Percentiles rank a stretch among this genome's conserved stretches.
These are phyloP conservation scores for Lordiphosa fenestrarum DNA, from an alignment of 2,888 invertebrate species.

Conservation along the genomic window DNA sequence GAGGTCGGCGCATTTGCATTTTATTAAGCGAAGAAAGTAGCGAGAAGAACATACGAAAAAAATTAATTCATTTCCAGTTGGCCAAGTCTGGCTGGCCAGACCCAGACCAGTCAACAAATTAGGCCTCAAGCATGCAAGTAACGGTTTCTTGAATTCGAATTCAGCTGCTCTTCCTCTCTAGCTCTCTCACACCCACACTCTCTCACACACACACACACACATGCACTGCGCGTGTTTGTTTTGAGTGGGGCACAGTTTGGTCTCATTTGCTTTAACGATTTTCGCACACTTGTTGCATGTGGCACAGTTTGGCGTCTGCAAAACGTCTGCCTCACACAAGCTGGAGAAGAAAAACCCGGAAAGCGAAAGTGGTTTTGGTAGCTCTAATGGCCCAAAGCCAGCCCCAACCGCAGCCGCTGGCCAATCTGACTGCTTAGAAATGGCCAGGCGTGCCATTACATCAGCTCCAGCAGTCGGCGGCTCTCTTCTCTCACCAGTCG, in stretches of 20 bases:
- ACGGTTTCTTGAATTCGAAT: constrained; percentile 54
- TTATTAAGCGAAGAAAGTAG: constrained; percentile 34
- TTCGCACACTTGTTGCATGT: constrained; percentile 54
- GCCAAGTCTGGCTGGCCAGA: constrained; percentile 36
- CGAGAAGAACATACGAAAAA: constrained; percentile 19
- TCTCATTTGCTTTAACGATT: constrained; percentile 23
- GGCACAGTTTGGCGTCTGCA: constrained; percentile 27
- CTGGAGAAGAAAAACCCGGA: constrained; percentile 35
- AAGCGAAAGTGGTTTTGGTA: constrained; percentile 68
- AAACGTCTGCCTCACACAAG: constrained; percentile 29
- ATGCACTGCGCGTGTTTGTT: constrained; percentile 10
- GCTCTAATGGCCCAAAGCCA: constrained; percentile 42
- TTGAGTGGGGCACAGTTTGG: constrained; percentile 18
- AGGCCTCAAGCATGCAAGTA: constrained; percentile 56
- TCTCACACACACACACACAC: constrained; percentile 1
- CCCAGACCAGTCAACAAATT: constrained; percentile 45
- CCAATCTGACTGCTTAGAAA: constrained; percentile 52
- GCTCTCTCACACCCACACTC: constrained; percentile 10
- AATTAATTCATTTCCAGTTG: constrained; percentile 36
- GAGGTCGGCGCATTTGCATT: constrained; percentile 31
- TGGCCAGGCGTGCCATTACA: constrained; percentile 54
- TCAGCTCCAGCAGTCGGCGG: constrained; percentile 45
- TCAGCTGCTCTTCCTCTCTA: constrained; percentile 13
- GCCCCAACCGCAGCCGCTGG: constrained; percentile 18
- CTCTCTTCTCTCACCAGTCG: constrained; percentile 4